Conservation (phyloP, 2,888 invertebrate species). For the Altica lythri region DNA sequence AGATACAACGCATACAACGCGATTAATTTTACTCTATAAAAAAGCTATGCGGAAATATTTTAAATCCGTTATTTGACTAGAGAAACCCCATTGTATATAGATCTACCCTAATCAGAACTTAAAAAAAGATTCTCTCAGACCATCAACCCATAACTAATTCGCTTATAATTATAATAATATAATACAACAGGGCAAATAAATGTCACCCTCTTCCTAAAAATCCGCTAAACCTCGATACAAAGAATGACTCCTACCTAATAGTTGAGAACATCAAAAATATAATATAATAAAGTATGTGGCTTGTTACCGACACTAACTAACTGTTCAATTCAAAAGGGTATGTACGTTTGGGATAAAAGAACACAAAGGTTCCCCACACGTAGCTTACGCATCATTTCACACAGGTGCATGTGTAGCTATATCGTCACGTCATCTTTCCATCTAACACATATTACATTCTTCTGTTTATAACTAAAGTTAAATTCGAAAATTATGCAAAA, state of each 20-base stretch:
- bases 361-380: constrained; percentile 52
- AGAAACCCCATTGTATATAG: too few species aligned
- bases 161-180: constrained; percentile 45
- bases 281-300: constrained; percentile 47
- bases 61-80: too few species aligned
- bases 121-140: constrained; percentile 8
- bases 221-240: constrained; percentile 41
- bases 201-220: constrained; percentile 41
- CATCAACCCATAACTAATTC: constrained; percentile 44
- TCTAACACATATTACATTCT: constrained; percentile 34
- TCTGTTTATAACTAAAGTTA: constrained; percentile 33
- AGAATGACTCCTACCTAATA: constrained; percentile 39
- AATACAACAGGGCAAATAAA: constrained; percentile 39
- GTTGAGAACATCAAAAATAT: constrained; percentile 40
- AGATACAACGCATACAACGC: too few species aligned
- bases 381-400: constrained; percentile 55
- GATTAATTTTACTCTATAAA: too few species aligned
- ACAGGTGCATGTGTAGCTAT: constrained; percentile 51
- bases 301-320: constrained; percentile 47
- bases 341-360: constrained; percentile 48
- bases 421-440: constrained; percentile 36
- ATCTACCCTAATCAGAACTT: too few species aligned
- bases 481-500: constrained; percentile 35
- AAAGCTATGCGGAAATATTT: too few species aligned
- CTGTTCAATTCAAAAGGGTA: constrained; percentile 46